These are phyloP conservation scores for Pseudomyrmex pallidus DNA, from an alignment of 1,140 invertebrate genomes.

Conservation along the genomic window DNA sequence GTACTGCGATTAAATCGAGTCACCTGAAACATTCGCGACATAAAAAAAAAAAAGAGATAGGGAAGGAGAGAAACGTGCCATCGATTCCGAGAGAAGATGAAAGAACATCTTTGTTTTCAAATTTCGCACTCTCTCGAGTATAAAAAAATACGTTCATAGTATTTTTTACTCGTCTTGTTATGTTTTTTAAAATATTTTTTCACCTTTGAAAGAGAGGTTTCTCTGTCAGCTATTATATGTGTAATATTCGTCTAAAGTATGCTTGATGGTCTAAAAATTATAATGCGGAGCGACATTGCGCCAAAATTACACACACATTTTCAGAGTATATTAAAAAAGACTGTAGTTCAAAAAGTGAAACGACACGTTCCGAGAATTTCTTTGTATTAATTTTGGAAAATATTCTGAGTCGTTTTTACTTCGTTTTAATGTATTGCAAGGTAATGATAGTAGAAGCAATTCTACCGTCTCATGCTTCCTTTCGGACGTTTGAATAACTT, in stretches of 20 bases:
- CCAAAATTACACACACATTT: constrained; percentile 15
- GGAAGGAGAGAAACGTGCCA: neutral
- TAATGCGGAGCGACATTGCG: neutral
- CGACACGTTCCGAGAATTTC: neutral
- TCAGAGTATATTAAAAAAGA: neutral
- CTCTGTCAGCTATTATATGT: neutral
- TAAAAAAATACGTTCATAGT: constrained; percentile 1
- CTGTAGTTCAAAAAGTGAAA: neutral
- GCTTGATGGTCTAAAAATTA: neutral
- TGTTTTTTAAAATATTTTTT: constrained; percentile 27
- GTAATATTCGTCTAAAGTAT: constrained; percentile 13
- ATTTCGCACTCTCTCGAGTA: neutral
- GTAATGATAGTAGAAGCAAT: neutral
- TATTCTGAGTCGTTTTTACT: neutral
- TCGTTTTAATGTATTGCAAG: neutral
- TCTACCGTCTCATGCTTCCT: neutral
- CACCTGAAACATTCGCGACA: neutral
- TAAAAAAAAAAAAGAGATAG: neutral
- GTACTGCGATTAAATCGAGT: constrained; percentile 49
- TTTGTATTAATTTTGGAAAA: neutral
- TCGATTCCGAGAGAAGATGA: constrained; percentile 15
- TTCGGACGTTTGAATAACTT: neutral
- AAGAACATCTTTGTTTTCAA: constrained; percentile 15
- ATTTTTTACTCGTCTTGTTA: constrained; percentile 2
- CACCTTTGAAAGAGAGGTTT: neutral